Evolutionary conservation across 2,888 invertebrate species (phyloP).

Genomic region (Drosophila mercatorum): DNA sequence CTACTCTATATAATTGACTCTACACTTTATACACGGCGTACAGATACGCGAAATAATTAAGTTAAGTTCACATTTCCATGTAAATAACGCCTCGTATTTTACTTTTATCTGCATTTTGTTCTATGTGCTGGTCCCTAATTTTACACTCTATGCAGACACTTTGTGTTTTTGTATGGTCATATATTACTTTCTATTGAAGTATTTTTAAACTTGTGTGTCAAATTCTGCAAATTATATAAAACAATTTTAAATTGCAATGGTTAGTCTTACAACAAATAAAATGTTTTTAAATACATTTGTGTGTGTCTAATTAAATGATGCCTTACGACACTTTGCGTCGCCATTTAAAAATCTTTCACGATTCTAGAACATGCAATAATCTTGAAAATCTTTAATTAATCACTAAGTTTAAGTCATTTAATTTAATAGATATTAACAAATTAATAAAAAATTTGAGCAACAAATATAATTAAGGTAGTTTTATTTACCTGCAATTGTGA

Average conservation of each 20-base stretch:
- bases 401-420: conserved; percentile 72
- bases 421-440: conserved; percentile 73
- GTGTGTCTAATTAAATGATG: conserved; percentile 35
- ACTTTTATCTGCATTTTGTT: conserved; percentile 28
- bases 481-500: conserved; percentile 2
- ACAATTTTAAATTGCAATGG: conserved; percentile 15
- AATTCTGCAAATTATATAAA: conserved; percentile 30
- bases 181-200: conserved; percentile 30
- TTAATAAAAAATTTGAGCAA: conserved; percentile 48
- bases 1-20: conserved; percentile 24
- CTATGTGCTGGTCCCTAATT: conserved; percentile 46
- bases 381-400: conserved; percentile 41
- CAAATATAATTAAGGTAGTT: conserved; percentile 4
- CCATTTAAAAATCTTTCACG: conserved; percentile 1
- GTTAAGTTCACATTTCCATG: conserved; percentile 45
- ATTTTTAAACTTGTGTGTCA: conserved; percentile 38
- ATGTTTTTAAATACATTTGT: conserved; percentile 9
- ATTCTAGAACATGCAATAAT: conserved; percentile 14
- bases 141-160: conserved; percentile 11
- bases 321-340: conserved; percentile 41
- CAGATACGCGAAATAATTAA: conserved; percentile 33
- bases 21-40: conserved; percentile 29
- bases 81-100: conserved; percentile 60
- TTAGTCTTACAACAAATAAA: conserved; percentile 16
- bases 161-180: conserved; percentile 27